Base-by-base conservation (phyloP, 2,113 vertebrate species). In the Sciurus niger region DNA sequence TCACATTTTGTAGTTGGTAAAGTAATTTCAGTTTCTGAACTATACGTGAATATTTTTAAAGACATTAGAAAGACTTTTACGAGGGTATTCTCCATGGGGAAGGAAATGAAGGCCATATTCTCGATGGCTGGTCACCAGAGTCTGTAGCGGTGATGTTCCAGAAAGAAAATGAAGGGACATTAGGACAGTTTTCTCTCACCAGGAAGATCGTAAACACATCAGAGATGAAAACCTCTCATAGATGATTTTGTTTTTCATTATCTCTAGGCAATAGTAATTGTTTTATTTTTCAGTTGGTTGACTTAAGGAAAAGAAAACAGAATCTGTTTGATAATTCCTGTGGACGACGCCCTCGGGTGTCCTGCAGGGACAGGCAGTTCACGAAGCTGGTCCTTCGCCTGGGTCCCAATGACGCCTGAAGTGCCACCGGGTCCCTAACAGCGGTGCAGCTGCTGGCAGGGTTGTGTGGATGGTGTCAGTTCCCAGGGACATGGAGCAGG, bases 181-280 rank as follows among this genome's bases (percentile, higher is more conserved):
- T 91, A 70, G 46, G n/a, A 79, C 17, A 93, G n/a, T 79, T 65
- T 97, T 90, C 37, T 85, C 48, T 97, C 96, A n/a, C 48, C 55
- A 93, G 30, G 78, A 90, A 96, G 92, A 63, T 20, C 8, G 17
- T 63, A 84, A 40, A 18, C 13, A n/a, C 46, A n/a, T 86, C 46
- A 34, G 6, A 43, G 37, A 7, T 90, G 48, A 91, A 83, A 82
- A 76, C 11, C 20, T 78, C 12, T 30, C 16, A 43, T 43, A 6
- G 67, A n/a, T 51, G 58, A 53, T 79, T 95, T 83, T 87, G 24
- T 5, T 80, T 96, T 97, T 93, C 37, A 89, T 74, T 87, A 95
- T 74, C 94, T 91, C 92, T 34, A 88, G n/a, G 32, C 16, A 43
- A 83, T 84, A 67, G 58, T 43, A 58, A 87, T 82, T 95, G 51